phyloP scores from a whole-genome alignment of 2,888 invertebrate species.

The Encarsia formosa region DNA sequence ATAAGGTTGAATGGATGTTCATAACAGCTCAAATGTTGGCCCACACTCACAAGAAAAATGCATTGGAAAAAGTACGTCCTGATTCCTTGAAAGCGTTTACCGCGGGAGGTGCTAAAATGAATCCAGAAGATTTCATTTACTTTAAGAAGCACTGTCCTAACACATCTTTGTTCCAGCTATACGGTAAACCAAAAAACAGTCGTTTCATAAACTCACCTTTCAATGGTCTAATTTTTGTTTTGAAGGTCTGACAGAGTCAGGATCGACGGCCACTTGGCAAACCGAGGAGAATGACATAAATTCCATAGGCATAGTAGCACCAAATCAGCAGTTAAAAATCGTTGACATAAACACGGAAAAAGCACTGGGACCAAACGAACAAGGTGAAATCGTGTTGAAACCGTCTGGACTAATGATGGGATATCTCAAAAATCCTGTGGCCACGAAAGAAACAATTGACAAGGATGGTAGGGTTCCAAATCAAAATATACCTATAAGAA shows the following conservation, averaged over 20 bases:
- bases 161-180: not conserved
- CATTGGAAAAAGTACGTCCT: not conserved
- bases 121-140: not conserved
- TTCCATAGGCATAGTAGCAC: conserved; percentile 32
- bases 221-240: not conserved
- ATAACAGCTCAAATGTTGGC: not conserved
- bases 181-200: not conserved
- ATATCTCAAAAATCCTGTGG: conserved; percentile 55
- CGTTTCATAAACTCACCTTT: not conserved
- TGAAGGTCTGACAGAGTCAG: not conserved
- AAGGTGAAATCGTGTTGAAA: conserved; percentile 30
- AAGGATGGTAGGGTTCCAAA: conserved; percentile 43
- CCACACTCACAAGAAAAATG: not conserved
- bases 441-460: conserved; percentile 53
- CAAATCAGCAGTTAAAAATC: conserved; percentile 33
- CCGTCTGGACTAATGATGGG: conserved; percentile 50
- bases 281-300: conserved; percentile 9
- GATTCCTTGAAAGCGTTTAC: not conserved
- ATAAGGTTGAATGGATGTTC: conserved; percentile 3
- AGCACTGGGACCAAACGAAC: conserved; percentile 33
- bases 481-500: not conserved
- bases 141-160: not conserved
- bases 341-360: conserved; percentile 28
- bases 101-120: not conserved
- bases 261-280: not conserved